Percentiles rank a stretch among this genome's conserved stretches.
Evolutionary conservation across 2,797 vertebrate species (phyloP).

Genomic region (Hoplostethus atlanticus): DNA sequence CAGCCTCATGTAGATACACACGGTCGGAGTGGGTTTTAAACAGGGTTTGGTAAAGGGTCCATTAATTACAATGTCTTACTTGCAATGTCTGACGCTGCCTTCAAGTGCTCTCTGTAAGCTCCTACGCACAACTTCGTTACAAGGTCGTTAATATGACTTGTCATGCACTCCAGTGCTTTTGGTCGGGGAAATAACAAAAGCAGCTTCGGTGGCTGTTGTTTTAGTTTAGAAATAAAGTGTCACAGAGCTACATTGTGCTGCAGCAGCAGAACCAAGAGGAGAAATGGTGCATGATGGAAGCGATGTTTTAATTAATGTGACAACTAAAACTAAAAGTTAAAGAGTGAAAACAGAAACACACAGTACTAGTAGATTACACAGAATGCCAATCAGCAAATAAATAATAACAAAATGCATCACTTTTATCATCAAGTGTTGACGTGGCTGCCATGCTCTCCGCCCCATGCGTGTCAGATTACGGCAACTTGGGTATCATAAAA

Average conservation of each 20-base stretch:
- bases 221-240: conserved; percentile 15
- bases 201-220: no score
- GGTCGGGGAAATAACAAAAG: conserved; percentile 7
- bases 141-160: conserved; percentile 18
- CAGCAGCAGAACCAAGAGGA: conserved; percentile 5
- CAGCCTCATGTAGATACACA: no score
- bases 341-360: background rate
- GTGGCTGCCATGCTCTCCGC: background rate
- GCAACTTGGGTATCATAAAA: background rate
- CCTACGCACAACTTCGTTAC: background rate
- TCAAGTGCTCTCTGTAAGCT: conserved; percentile 14
- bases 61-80: conserved; percentile 7
- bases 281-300: background rate
- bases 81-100: conserved; percentile 7
- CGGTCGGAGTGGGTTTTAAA: no score
- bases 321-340: background rate
- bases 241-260: background rate
- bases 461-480: conserved; percentile 18
- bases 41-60: no score
- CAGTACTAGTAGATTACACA: background rate
- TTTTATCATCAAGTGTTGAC: background rate
- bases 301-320: conserved; percentile 6
- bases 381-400: background rate
- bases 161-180: conserved; percentile 20
- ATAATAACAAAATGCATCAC: background rate